Evolutionary conservation across 2,797 vertebrate species (phyloP).

Genomic region (Micrastur ruficollis): DNA sequence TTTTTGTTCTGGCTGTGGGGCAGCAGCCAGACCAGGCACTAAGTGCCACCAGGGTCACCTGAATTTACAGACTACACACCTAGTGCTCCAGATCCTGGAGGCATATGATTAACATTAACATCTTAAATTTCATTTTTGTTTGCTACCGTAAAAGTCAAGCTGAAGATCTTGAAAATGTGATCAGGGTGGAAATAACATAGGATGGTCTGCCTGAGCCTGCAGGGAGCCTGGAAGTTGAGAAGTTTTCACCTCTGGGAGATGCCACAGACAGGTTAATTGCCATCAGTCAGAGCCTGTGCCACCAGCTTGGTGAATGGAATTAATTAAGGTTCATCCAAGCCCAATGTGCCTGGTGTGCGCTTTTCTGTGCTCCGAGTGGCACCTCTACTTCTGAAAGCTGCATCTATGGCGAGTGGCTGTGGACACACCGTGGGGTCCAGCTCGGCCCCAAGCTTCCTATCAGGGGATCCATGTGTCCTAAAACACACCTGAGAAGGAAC

Average conservation of each 20-base stretch:
- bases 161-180: not conserved
- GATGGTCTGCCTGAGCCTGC: not conserved
- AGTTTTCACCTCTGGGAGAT: not conserved
- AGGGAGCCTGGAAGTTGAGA: not conserved
- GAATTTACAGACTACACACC: not conserved
- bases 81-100: not conserved
- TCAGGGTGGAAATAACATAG: not conserved
- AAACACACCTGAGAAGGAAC: not conserved
- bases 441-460: not conserved
- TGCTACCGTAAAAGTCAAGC: not conserved
- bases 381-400: not conserved
- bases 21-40: not conserved
- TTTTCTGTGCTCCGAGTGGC: not conserved
- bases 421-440: not conserved
- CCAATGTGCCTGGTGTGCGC: not conserved
- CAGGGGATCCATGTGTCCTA: not conserved
- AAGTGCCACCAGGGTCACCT: not conserved
- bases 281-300: not conserved
- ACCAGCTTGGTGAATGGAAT: not conserved
- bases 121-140: not conserved
- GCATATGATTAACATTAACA: not conserved
- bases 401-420: not conserved
- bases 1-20: no score
- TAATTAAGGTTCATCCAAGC: not conserved
- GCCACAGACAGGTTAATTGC: not conserved